Evolutionary conservation across 2,888 invertebrate species (phyloP), one percentile per base, ranked within the genome.

Genomic region (Epinotia ramella): DNA sequence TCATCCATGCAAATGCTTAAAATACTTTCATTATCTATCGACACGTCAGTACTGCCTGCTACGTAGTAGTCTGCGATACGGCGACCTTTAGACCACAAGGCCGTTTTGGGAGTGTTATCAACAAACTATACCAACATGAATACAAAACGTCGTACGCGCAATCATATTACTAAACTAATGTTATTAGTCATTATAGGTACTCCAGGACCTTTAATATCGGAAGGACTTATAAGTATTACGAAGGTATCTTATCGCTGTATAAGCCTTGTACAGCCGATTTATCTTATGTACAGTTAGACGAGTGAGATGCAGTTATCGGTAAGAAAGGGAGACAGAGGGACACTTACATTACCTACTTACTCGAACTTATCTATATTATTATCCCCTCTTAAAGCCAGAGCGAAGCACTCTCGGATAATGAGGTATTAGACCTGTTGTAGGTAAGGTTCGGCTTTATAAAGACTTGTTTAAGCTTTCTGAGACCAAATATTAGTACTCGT

Each of bases 51-150:
- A 7, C 53, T n/a, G n/a, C 53, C 16, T 49, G 16, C n/a, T 53
- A 53, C n/a, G 33, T 62, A 60, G 2, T 33, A 49, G 3, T 53
- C 67, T 73, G 40, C 67, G 73, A n/a, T 49, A 28, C 16, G 59
- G 16, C 59, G 70, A 65, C 64, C 70, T 75, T 75, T 75, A 40
- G 28, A 73, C 68, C 63, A 9, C 69, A 70, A 70, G 70, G 74
- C 59, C 64, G 33, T 70, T 75, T 62, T 67, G 60, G 1, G n/a
- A 59, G 24, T 33, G 59, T 75, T 70, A 75, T 65, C 59, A 60
- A 63, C 18, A 28, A 64, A 63, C 59, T 65, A 65, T 16, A 40
- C 6, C 24, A 60, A 60, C 24, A 59, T 56, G 2, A 67, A 28
- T 12, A 28, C 60, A 16, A 60, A 68, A 20, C 13, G 40, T 16